phyloP scores from a whole-genome alignment of 1,140 invertebrate genomes.

The Bathynomus jamesi region DNA sequence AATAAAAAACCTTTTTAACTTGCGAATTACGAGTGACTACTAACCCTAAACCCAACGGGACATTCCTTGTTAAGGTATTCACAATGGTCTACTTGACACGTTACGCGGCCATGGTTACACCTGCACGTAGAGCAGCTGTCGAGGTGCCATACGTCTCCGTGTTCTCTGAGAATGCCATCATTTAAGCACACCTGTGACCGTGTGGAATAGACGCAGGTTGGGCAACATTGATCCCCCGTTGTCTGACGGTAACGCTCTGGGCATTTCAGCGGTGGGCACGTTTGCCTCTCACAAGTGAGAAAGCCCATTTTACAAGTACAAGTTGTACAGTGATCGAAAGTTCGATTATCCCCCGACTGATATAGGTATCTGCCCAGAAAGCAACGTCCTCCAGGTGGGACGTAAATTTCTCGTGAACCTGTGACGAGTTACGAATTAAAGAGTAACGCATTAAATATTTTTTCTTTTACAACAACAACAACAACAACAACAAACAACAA shows the following conservation, averaged over 20 bases:
- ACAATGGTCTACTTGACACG: conserved; percentile 71
- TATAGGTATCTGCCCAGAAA: conserved; percentile 34
- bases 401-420: conserved; percentile 17
- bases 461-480: too few species aligned
- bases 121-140: conserved; percentile 76
- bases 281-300: conserved; percentile 64
- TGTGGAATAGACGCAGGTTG: conserved; percentile 43
- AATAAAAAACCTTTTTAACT: too few species aligned
- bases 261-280: conserved; percentile 75
- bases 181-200: conserved; percentile 19
- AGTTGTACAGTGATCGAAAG: conserved; percentile 69
- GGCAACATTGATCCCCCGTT: conserved; percentile 70
- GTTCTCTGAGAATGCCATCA: conserved; percentile 47
- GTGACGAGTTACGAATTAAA: too few species aligned
- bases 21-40: too few species aligned
- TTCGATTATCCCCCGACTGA: conserved; percentile 28
- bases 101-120: conserved; percentile 67
- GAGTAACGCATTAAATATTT: too few species aligned
- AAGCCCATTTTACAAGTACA: conserved; percentile 69
- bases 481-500: too few species aligned
- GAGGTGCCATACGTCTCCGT: conserved; percentile 75
- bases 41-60: conserved; percentile 27
- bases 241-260: conserved; percentile 54
- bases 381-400: conserved; percentile 36
- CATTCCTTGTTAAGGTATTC: conserved; percentile 24